phyloP scores from a whole-genome alignment of 2,888 invertebrate genomes.

The Oscheius myriophilus region DNA sequence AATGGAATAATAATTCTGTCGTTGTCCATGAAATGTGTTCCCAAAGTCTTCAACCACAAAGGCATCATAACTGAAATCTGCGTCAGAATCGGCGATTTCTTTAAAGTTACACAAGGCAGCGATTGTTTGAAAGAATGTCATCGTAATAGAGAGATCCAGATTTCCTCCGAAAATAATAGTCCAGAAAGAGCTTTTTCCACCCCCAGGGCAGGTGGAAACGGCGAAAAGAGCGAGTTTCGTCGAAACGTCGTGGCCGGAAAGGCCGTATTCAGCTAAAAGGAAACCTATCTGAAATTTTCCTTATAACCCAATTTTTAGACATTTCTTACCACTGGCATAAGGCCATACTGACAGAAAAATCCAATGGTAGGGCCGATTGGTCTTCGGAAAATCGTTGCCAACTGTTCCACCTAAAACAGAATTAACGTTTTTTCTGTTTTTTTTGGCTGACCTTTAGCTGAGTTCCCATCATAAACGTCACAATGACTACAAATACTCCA shows the following conservation, averaged over 20 bases:
- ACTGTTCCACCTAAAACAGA: conserved; percentile 11
- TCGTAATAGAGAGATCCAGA: conserved; percentile 88
- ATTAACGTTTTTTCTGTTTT: too few species aligned
- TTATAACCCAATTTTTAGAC: neutral
- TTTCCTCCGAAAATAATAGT: conserved; percentile 88
- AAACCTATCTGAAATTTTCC: conserved; percentile 26
- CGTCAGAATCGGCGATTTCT: neutral
- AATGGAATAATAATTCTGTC: conserved; percentile 17
- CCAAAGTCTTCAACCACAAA: conserved; percentile 74
- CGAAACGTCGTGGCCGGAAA: conserved; percentile 15
- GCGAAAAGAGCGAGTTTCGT: conserved; percentile 69
- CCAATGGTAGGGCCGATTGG: conserved; percentile 73
- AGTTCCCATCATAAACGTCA: conserved; percentile 73
- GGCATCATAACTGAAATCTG: conserved; percentile 73
- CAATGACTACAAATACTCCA: conserved; percentile 70
- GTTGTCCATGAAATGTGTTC: conserved; percentile 45
- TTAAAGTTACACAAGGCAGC: conserved; percentile 82
- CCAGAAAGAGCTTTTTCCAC: conserved; percentile 95
- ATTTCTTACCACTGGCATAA: conserved; percentile 73
- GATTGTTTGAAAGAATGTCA: conserved; percentile 89
- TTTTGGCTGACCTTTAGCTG: conserved; percentile 71
- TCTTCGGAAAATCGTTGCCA: conserved; percentile 69
- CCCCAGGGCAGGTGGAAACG: conserved; percentile 73
- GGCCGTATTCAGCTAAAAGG: conserved; percentile 19
- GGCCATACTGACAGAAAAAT: conserved; percentile 72